Conservation (phyloP, 2,113 vertebrate genomes). For the Butorides virescens region DNA sequence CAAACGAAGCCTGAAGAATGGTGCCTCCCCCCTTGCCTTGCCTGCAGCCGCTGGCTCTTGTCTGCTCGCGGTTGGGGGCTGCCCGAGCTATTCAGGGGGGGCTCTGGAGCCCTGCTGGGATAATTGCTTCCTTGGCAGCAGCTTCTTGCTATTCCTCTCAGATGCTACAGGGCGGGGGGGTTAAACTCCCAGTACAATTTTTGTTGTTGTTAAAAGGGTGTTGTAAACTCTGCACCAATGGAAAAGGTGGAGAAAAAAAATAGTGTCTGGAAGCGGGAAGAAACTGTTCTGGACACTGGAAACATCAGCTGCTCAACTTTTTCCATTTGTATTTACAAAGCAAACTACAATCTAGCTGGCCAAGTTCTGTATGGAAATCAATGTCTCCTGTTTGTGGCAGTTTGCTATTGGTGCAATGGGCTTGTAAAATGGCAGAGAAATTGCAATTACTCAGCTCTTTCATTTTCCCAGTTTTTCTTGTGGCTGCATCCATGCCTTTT, state of each 20-base stretch:
- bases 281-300: not conserved
- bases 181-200: not conserved
- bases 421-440: not conserved
- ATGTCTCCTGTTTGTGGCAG: not conserved
- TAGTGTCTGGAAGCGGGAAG: not conserved
- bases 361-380: not conserved
- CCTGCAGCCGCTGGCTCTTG: not conserved
- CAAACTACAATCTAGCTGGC: not conserved
- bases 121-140: conserved; percentile 24
- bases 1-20: not conserved
- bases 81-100: not conserved
- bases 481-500: fast-evolving
- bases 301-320: not conserved
- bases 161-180: not conserved
- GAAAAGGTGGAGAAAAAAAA: not conserved
- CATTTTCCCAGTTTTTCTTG: not conserved
- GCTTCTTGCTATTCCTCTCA: not conserved
- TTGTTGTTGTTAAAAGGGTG: not conserved
- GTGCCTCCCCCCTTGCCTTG: not conserved
- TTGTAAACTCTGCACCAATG: not conserved
- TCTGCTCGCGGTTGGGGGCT: fast-evolving
- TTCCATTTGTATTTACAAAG: not conserved
- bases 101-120: not conserved
- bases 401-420: not conserved
- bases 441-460: not conserved